phyloP scores from a whole-genome alignment of 53 echinoderm and acorn worm species.

The Zoroaster sp. region DNA sequence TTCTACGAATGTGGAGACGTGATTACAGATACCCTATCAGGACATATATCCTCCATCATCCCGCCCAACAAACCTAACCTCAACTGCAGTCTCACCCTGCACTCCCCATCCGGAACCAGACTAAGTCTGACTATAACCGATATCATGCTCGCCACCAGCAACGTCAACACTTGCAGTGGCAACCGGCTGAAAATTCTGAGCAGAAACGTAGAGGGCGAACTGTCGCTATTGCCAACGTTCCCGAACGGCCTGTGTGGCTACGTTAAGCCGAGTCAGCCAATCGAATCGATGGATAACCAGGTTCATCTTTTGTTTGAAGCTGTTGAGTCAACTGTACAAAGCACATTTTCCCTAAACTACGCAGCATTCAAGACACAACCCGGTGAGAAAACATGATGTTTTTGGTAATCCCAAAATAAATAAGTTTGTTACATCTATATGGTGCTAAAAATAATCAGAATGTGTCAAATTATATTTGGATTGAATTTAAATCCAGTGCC shows the following conservation, averaged over 20 bases:
- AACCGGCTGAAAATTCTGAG: constrained; percentile 22
- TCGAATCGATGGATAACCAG: neutral
- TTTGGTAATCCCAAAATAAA: neutral
- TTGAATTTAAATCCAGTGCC: too few relatives aligned
- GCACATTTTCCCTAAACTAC: neutral
- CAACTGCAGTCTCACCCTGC: constrained; percentile 26
- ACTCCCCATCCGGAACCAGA: constrained; percentile 45
- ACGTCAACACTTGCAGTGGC: constrained; percentile 14
- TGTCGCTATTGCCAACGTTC: constrained; percentile 11
- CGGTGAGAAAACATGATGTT: neutral
- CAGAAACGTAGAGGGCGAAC: neutral
- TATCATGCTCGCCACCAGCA: neutral
- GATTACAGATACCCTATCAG: neutral
- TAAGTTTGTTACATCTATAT: too few relatives aligned
- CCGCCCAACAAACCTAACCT: neutral
- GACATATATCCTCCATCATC: neutral
- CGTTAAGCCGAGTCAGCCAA: constrained; percentile 8
- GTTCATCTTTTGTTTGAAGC: neutral
- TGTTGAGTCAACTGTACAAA: neutral
- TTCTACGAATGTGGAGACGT: neutral
- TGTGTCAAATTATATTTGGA: too few relatives aligned
- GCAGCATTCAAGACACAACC: constrained; percentile 2
- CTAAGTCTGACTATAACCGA: constrained; percentile 3
- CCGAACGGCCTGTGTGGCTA: constrained; percentile 39
- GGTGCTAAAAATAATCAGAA: too few relatives aligned